These are phyloP conservation scores for Penaeus indicus DNA, from an alignment of 1,140 invertebrate species.

Conservation along the genomic window DNA sequence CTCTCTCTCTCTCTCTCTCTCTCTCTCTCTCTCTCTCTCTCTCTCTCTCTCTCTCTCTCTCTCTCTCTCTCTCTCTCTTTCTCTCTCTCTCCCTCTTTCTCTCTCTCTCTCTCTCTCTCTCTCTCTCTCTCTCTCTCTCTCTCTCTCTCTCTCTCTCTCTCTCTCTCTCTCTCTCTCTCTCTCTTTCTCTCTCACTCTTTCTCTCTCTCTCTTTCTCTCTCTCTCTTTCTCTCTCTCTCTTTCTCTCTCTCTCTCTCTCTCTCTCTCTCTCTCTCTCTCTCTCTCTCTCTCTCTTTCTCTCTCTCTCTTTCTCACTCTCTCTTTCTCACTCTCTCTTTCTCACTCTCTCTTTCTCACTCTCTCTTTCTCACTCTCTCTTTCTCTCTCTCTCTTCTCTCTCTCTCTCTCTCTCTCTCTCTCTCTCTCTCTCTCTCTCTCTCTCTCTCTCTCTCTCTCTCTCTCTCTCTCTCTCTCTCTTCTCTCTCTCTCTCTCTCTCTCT, in stretches of 20 bases:
- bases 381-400: no score
- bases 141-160: conserved; percentile 3
- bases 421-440: no score
- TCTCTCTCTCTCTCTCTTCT: no score
- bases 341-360: no score
- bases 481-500: no score
- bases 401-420: no score
- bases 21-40: conserved; percentile 9
- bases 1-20: background rate
- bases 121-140: conserved; percentile 12
- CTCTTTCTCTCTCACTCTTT: background rate
- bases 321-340: background rate
- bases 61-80: background rate
- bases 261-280: background rate
- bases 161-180: background rate
- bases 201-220: background rate
- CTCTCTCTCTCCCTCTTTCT: no score
- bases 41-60: background rate
- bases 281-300: no score
- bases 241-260: background rate
- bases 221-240: background rate
- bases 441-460: no score
- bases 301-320: background rate
- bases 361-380: no score
- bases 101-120: conserved; percentile 3